Conservation (phyloP, 2,797 vertebrate species). For the Rachycentron canadum region DNA sequence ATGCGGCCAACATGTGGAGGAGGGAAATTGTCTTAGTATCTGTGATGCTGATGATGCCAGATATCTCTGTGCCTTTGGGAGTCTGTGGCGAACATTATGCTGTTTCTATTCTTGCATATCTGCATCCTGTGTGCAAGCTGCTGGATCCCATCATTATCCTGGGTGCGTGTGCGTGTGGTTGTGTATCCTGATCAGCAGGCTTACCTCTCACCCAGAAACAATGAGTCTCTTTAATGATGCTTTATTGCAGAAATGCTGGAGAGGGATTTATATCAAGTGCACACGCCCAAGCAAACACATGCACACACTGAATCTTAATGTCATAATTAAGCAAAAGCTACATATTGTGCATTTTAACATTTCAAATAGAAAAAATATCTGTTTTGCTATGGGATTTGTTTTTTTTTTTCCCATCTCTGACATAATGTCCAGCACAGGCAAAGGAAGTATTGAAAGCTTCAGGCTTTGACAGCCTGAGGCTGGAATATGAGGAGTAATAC, state of each 20-base stretch:
- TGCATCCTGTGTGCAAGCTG: constrained; percentile 56
- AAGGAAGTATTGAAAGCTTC: not conserved
- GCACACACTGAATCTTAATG: constrained; percentile 1
- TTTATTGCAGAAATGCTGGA: not conserved
- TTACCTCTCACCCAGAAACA: constrained; percentile 36
- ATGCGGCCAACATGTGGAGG: constrained; percentile 36
- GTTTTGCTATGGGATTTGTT: too few species aligned
- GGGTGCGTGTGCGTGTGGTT: not conserved
- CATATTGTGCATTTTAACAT: not conserved
- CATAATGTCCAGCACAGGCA: constrained; percentile 17
- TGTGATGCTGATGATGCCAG: constrained; percentile 61
- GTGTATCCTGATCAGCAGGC: constrained; percentile 3
- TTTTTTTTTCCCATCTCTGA: constrained; percentile 3
- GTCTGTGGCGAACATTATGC: constrained; percentile 48
- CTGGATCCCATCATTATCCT: constrained; percentile 39
- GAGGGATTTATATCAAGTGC: not conserved
- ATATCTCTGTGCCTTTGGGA: constrained; percentile 56
- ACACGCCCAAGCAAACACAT: not conserved
- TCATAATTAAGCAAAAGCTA: not conserved
- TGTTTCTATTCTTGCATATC: constrained; percentile 67
- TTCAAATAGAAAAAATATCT: not conserved
- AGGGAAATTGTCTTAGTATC: constrained; percentile 35
- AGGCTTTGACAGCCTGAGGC: constrained; percentile 14
- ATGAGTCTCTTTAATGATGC: not conserved
- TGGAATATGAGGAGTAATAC: constrained; percentile 54